Base-by-base conservation (phyloP, 2,888 invertebrate genomes). In the Philhelius pedissequus region DNA sequence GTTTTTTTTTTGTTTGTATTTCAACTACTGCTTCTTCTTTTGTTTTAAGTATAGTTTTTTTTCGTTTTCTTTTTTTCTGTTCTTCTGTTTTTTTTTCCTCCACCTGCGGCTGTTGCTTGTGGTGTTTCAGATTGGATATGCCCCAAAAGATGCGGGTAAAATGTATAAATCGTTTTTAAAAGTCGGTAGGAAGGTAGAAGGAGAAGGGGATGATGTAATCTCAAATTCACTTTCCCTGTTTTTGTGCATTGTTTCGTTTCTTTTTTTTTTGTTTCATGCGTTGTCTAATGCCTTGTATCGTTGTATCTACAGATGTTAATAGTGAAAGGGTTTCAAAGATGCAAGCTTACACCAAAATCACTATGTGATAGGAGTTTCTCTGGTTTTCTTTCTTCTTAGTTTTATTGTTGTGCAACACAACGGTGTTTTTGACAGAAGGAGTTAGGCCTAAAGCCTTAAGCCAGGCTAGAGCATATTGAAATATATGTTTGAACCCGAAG, bases 171-270 rank as follows among this genome's bases (percentile, higher is more conserved):
- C 80, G 75, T 62, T 75, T 54, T 62, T 1, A 30, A 30, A 30
- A 30, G 13, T n/a, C n/a, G 30, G 3, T 6, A 5, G 15, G 15
- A 60, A 25, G 62, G 27, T 70, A 18, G 50, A 35, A 20, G 18
- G 15, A 40, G 45, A 27, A 38, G 70, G 68, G 71, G 32, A 8
- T 78, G 77, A 60, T 82, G 79, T 83, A 79, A 83, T 79, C 74
- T 79, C 30, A 78, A 83, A 75, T 79, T 79, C 79, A 83, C 83
- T 83, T 83, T 83, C 79, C 66, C 74, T 83, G 83, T 83, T 83
- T 32, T 83, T 45, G 48, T 78, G 69, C 20, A 45, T 56, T 70
- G 64, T 64, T 40, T 60, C 4, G 11, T 45, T 43, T 62, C 8
- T 52, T 13, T 56, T 56, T 32, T 56, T 56, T 56, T 56, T 11